These are phyloP conservation scores for Xylocampa areola DNA, from an alignment of 2,888 invertebrate genomes.

Conservation along the genomic window DNA sequence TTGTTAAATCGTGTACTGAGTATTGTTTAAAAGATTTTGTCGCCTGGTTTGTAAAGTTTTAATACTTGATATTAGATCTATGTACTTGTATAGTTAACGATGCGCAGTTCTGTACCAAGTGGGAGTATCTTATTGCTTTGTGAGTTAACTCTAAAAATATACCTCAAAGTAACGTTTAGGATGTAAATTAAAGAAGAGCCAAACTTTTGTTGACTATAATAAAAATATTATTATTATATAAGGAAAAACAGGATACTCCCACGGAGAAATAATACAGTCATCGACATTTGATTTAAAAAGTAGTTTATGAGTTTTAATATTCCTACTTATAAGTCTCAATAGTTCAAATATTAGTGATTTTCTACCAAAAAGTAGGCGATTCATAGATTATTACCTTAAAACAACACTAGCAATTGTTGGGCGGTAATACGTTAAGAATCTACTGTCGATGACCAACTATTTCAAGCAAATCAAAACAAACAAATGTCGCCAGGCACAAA, in stretches of 20 bases:
- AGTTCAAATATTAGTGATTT: conserved; percentile 48
- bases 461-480: conserved; percentile 39
- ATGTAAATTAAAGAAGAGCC: conserved; percentile 59
- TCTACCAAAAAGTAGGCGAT: conserved; percentile 30
- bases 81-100: conserved; percentile 28
- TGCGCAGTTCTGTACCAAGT: conserved; percentile 30
- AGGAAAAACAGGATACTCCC: conserved; percentile 57
- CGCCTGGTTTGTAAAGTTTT: conserved; percentile 74
- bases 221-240: conserved; percentile 62
- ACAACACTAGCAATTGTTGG: background rate
- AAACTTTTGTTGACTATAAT: conserved; percentile 62
- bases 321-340: conserved; percentile 36
- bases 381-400: conserved; percentile 29
- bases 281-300: conserved; percentile 48
- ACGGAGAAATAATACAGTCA: conserved; percentile 46
- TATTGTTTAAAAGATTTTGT: conserved; percentile 83
- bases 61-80: conserved; percentile 42
- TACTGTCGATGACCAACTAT: conserved; percentile 55
- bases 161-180: conserved; percentile 61
- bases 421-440: conserved; percentile 32
- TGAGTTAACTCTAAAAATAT: conserved; percentile 56
- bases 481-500: conserved; percentile 56
- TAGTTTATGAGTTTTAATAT: conserved; percentile 32
- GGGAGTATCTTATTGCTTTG: conserved; percentile 60
- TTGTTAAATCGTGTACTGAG: conserved; percentile 83